Conservation (phyloP, 2,888 invertebrate species). For the Cephus rjabovi region DNA sequence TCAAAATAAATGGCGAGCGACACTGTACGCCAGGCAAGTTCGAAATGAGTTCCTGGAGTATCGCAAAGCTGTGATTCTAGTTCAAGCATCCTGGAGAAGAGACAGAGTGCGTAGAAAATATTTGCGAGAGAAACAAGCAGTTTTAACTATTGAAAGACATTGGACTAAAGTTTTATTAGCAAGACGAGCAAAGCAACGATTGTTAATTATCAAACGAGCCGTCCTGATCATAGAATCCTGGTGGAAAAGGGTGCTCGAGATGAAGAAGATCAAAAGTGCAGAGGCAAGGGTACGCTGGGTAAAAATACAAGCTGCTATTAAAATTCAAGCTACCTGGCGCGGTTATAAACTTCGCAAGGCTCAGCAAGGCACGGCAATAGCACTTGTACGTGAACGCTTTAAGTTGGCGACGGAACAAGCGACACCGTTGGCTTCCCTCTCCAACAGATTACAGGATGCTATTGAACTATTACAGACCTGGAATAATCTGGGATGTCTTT, state of each 20-base stretch:
- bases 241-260: conserved; percentile 26
- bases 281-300: conserved; percentile 30
- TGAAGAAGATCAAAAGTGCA: conserved; percentile 26
- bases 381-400: conserved; percentile 52
- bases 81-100: conserved; percentile 67
- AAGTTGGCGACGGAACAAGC: conserved; percentile 49
- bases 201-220: background rate
- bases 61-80: conserved; percentile 39
- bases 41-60: conserved; percentile 49
- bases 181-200: conserved; percentile 6
- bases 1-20: conserved; percentile 59
- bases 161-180: conserved; percentile 32
- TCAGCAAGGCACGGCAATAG: conserved; percentile 41
- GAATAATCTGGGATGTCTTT: conserved; percentile 58
- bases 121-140: conserved; percentile 40
- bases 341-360: conserved; percentile 57
- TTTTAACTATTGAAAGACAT: conserved; percentile 62
- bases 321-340: conserved; percentile 74
- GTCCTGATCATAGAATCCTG: conserved; percentile 30
- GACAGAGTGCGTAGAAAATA: conserved; percentile 43
- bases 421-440: conserved; percentile 57
- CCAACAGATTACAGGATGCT: conserved; percentile 53
- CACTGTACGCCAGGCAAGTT: conserved; percentile 13
- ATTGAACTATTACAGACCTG: conserved; percentile 53
- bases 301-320: conserved; percentile 68